These are phyloP conservation scores for Drosophila neotestacea DNA, from an alignment of 2,888 invertebrate genomes.

Conservation along the genomic window DNA sequence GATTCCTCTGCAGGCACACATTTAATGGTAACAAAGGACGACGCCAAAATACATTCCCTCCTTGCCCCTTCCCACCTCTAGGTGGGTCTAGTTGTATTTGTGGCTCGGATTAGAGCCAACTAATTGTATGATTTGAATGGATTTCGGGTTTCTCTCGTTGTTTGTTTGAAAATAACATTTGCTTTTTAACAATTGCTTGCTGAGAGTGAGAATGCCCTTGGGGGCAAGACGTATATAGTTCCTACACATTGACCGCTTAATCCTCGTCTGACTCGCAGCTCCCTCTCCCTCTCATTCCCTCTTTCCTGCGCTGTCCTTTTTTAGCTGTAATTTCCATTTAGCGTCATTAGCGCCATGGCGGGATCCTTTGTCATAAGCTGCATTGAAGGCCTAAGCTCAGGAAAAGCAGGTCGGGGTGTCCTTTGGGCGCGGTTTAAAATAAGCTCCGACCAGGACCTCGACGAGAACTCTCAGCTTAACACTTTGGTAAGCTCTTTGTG, in stretches of 20 bases:
- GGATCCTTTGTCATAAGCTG: constrained; percentile 50
- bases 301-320: neutral
- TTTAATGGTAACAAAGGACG: constrained; percentile 61
- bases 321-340: constrained; percentile 50
- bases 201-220: constrained; percentile 3
- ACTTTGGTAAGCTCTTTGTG: constrained; percentile 77
- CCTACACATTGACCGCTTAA: constrained; percentile 27
- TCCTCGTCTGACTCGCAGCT: constrained; percentile 4
- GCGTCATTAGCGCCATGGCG: constrained; percentile 43
- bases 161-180: constrained; percentile 78
- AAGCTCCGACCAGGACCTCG: constrained; percentile 27
- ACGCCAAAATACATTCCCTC: constrained; percentile 8
- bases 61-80: constrained; percentile 5
- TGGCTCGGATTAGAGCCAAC: constrained; percentile 75
- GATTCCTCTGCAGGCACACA: constrained; percentile 54
- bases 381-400: constrained; percentile 51
- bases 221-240: constrained; percentile 6
- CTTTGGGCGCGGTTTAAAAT: constrained; percentile 35
- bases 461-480: constrained; percentile 49
- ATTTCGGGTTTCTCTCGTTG: constrained; percentile 70
- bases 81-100: constrained; percentile 57
- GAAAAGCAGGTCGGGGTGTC: constrained; percentile 22
- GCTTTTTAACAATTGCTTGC: constrained; percentile 52
- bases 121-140: constrained; percentile 81
- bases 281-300: too few species aligned